Evolutionary conservation across 2,113 vertebrate species (phyloP), one percentile per base, ranked within the genome.

Genomic region (Phycodurus eques): DNA sequence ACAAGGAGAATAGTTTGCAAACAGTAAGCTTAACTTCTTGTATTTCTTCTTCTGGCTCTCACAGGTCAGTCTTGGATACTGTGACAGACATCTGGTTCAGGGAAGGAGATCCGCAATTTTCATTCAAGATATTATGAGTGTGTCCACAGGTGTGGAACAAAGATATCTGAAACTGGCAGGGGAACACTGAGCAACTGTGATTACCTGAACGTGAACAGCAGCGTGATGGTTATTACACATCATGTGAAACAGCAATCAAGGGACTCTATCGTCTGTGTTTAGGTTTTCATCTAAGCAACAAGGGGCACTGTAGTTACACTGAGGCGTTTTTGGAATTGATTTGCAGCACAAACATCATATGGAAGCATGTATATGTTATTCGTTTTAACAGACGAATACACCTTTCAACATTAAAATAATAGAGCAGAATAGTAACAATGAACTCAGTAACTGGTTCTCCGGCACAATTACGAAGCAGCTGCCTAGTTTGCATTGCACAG

Each of bases 211-310:
- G 57, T 20, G 33, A 62, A 62, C 7, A 62, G 31, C 31, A 33
- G 12, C 2, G 39, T 43, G 62, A 19, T 42, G 39, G 19, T n/a
- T n/a, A 12, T 64, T 64, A 2, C 59, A 35, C 13, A 5, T 35
- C 33, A 35, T 31, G 31, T 8, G 31, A 61, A 62, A 57, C 51
- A 75, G 47, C 47, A 46, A 22, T 44, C 5, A 75, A 77, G 56
- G 53, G 22, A 65, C 39, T 73, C 31, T 43, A 39, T 60, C 27
- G 20, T 68, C n/a, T 69, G 15, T 35, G 68, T 63, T 59, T 49
- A 61, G 19, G 68, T 67, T 68, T 75, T 81, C 70, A 80, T 71
- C 63, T 19, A 54, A 47, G 53, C 33, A 66, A 73, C 39, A 61
- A 60, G 57, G 59, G 69, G 46, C 19, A 54, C 56, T 67, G 20